Conservation (phyloP, 2,113 vertebrate genomes). For the Garra rufa region DNA sequence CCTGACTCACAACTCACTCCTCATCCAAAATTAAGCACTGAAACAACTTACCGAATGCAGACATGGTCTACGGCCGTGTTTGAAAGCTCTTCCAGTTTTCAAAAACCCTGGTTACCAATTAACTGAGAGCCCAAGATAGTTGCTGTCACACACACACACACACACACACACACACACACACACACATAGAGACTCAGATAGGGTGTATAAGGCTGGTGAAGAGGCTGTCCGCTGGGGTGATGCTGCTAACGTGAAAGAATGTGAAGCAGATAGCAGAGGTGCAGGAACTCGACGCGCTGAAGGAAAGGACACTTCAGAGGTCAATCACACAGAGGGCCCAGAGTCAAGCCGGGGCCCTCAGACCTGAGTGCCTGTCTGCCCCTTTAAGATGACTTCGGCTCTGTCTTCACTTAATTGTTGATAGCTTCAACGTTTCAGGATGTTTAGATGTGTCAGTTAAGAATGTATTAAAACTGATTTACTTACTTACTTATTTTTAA, state of each 20-base stretch:
- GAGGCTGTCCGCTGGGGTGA: constrained; percentile 75
- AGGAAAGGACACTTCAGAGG: constrained; percentile 74
- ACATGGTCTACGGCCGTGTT: constrained; percentile 65
- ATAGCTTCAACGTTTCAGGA: neutral
- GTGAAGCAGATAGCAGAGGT: constrained; percentile 81
- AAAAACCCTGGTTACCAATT: constrained; percentile 77
- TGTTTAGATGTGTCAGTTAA: neutral
- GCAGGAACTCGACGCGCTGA: constrained; percentile 62
- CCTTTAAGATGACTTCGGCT: neutral
- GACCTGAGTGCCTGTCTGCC: constrained; percentile 19
- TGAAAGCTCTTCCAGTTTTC: constrained; percentile 60
- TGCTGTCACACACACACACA: neutral
- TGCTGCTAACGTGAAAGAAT: constrained; percentile 84
- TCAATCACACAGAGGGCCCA: constrained; percentile 67
- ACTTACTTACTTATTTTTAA: no score
- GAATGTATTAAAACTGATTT: neutral
- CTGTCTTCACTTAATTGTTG: neutral
- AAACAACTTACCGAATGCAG: constrained; percentile 75
- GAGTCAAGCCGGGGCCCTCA: constrained; percentile 43
- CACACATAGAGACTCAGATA: constrained; percentile 39
- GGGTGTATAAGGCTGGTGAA: constrained; percentile 65
- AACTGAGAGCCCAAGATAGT: constrained; percentile 59
- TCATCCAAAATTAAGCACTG: neutral
- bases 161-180: neutral
- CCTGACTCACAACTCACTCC: neutral